Conservation (phyloP, 2,888 invertebrate genomes). For the Clivina fossor region DNA sequence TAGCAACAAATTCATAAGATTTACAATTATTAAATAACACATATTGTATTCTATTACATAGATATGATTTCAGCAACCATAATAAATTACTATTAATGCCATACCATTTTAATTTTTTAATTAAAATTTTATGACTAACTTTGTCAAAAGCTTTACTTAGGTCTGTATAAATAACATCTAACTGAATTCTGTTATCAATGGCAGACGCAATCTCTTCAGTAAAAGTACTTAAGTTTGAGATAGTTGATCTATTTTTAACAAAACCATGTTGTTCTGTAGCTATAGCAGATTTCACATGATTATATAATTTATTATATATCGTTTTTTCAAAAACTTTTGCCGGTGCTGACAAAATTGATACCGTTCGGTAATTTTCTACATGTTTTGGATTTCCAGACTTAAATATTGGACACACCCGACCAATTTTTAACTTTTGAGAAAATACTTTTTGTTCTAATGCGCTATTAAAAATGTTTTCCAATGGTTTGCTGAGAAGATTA, state of each 20-base stretch:
- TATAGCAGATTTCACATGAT: too few species aligned
- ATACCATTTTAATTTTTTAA: slow-evolving; percentile 32
- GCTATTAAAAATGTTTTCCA: not conserved
- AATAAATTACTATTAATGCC: slow-evolving; percentile 18
- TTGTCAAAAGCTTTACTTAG: slow-evolving; percentile 35
- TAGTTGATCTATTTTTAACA: slow-evolving; percentile 28
- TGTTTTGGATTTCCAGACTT: not conserved
- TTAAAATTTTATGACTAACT: slow-evolving; percentile 30
- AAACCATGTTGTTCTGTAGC: slow-evolving; percentile 39
- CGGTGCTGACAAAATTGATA: slow-evolving; percentile 1
- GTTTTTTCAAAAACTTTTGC: not conserved
- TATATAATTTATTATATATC: not conserved
- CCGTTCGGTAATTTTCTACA: slow-evolving; percentile 3
- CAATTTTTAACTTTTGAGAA: not conserved
- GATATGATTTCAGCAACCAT: not conserved
- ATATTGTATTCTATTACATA: slow-evolving; percentile 7
- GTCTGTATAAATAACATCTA: slow-evolving; percentile 34
- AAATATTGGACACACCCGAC: not conserved
- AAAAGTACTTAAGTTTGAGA: slow-evolving; percentile 33
- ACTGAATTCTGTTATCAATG: slow-evolving; percentile 28
- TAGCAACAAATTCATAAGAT: not conserved
- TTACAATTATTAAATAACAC: not conserved
- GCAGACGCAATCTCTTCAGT: too few species aligned
- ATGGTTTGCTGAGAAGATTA: not conserved
- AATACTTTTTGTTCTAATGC: not conserved